Base-by-base conservation (phyloP, 1,140 invertebrate species). In the Penaeus indicus region DNA sequence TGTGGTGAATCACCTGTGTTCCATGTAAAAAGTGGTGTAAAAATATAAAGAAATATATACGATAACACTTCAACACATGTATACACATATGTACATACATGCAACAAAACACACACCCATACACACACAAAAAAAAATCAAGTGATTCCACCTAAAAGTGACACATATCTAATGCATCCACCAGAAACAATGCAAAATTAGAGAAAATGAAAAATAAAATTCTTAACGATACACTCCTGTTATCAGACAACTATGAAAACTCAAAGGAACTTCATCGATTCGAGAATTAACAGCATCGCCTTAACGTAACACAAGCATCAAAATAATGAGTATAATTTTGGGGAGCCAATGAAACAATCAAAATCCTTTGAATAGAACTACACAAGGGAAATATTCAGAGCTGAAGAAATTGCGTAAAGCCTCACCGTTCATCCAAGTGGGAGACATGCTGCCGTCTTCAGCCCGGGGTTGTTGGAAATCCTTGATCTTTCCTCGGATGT, bases 391-490 rank as follows among this genome's bases (percentile, higher is more conserved):
- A n/a, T 18, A 75, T 38, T 38, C 25, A 3, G 25, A 27, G 16
- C 8, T 18, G 72, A 18, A 32, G 3, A 16, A 75, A 27, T 32
- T 19, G 21, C 42, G 5, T 4, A 80, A 80, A 22, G 38, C 54
- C 19, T 67, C 22, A 89, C 88, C 88, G 80, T 89, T 89, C 10
- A 85, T 62, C 88, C 83, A 84, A 18, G 72, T 22, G 38, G 87
- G 60, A 19, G 72, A 3, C 25, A 19, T 54, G 3, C 61, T 27
- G 18, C 67, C 75, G 7, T 64, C 60, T 18, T 75, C 69, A 3
- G 32, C 18, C 38, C 79, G 54, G n/a, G 83, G 82, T 32, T 79
- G 82, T 42, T 90, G 89, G 19, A 87, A 60, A 69, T 90, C 89
- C 32, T 81, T 85, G 11, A 90, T 60, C 25, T 79, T 72, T 7